Conservation (phyloP, 2,113 vertebrate genomes). For the Solenodon paradoxus region DNA sequence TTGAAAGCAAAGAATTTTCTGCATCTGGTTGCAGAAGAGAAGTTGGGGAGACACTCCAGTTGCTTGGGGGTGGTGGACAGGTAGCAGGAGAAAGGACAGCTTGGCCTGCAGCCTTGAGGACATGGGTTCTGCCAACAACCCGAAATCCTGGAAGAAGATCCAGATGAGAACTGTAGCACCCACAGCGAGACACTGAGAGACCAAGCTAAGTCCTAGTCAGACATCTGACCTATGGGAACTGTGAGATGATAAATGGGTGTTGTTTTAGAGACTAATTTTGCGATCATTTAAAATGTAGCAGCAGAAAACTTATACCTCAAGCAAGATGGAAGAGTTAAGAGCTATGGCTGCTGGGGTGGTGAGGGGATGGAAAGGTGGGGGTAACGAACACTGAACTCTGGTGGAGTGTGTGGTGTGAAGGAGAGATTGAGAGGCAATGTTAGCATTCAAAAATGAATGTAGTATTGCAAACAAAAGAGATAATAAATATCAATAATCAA, state of each 20-base stretch:
- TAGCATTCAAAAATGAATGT: too few relatives aligned
- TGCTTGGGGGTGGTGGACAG: neutral
- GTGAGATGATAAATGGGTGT: neutral
- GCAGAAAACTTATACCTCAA: neutral
- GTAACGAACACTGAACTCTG: too few relatives aligned
- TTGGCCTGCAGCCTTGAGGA: neutral
- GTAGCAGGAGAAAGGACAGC: neutral
- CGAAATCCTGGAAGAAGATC: neutral
- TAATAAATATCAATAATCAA: too few relatives aligned
- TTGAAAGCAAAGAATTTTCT: neutral
- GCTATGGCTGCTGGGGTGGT: too few relatives aligned
- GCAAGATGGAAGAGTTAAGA: neutral
- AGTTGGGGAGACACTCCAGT: neutral
- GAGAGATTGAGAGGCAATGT: too few relatives aligned
- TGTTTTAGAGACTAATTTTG: neutral
- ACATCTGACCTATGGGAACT: neutral
- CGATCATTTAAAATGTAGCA: neutral
- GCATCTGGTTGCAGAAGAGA: neutral
- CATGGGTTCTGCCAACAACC: neutral
- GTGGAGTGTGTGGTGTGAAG: too few relatives aligned
- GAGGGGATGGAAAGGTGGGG: too few relatives aligned
- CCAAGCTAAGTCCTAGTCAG: neutral
- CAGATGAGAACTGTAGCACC: neutral
- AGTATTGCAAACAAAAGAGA: too few relatives aligned
- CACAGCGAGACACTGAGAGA: neutral